A percentile compares a stretch with the other conserved stretches of the same genome.
phyloP scores from a whole-genome alignment of 2,888 invertebrate species.

The Nephrotoma appendiculata region DNA sequence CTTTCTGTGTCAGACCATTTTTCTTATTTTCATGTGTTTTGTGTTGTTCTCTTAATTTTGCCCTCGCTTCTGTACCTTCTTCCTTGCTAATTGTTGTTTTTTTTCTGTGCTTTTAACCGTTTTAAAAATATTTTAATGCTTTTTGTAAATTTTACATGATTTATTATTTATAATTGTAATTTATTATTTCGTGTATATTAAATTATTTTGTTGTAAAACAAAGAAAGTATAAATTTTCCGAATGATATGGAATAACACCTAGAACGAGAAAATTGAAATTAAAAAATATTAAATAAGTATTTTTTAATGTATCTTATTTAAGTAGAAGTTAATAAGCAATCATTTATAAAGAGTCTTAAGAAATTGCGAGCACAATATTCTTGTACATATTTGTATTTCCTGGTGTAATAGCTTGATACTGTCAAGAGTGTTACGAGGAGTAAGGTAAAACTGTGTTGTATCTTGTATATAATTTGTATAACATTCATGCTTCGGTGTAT shows the following conservation, averaged over 20 bases:
- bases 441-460: too few relatives aligned
- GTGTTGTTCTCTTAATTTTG: neutral
- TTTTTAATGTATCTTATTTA: too few relatives aligned
- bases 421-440: too few relatives aligned
- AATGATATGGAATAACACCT: neutral
- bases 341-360: too few relatives aligned
- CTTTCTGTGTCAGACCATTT: constrained; percentile 1
- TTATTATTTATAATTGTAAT: neutral
- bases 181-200: neutral
- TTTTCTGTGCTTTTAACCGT: neutral
- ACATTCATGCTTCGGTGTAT: too few relatives aligned
- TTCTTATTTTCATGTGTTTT: neutral
- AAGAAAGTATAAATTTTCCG: neutral
- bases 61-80: neutral
- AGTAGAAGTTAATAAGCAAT: too few relatives aligned
- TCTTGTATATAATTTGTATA: too few relatives aligned
- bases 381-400: too few relatives aligned
- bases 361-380: too few relatives aligned
- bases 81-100: neutral
- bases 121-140: neutral
- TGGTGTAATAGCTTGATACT: too few relatives aligned
- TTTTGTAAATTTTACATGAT: neutral
- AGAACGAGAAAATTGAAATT: neutral
- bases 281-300: neutral
- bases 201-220: neutral